Evolutionary conservation across 2,113 vertebrate species (phyloP), one percentile per base, ranked within the genome.

Genomic region (Tonatia bakeri): DNA sequence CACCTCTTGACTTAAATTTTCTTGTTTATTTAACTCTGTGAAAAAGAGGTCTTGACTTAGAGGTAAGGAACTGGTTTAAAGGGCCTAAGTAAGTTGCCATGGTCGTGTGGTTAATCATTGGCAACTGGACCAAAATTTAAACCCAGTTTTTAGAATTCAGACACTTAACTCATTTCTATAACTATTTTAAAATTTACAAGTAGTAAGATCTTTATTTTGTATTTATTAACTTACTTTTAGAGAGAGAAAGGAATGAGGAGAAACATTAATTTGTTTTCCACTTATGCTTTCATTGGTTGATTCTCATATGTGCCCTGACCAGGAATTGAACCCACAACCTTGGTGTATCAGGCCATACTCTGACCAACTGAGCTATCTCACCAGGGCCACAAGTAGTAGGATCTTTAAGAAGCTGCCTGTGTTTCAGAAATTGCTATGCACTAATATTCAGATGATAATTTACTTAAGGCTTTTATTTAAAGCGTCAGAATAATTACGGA

Each of bases 391-490:
- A 61, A 61, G 11, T 61, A 65, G 31, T 65, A 65, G 33, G 64
- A 65, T 65, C 31, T 76, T 76, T 59, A 88, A 90, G 72, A 88
- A 64, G 77, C 45, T 82, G 22, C 10, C 36, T 70, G 19, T 31
- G 47, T 76, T 86, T 81, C 93, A 81, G 56, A 88, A 87, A 94
- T 76, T 70, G 1, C 24, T 83, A 0, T 91, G 9, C 3, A 76
- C 1, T 38, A 33, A 52, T 85, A 59, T 64, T 79, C 4, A 82
- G 20, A 95, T 86, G 69, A 82, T 83, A 47, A 33, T 52, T 95
- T 54, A 54, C 83, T 72, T 92, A 50, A 96, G 47, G 40, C 38
- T 91, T 93, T 59, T 72, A 91, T 83, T 64, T 90, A 69, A 77
- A 70, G 13, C 45, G 7, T 83, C 38, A 85, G 28, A 84, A 19